Evolutionary conservation across 2,113 vertebrate species (phyloP).

Genomic region (Suncus etruscus): DNA sequence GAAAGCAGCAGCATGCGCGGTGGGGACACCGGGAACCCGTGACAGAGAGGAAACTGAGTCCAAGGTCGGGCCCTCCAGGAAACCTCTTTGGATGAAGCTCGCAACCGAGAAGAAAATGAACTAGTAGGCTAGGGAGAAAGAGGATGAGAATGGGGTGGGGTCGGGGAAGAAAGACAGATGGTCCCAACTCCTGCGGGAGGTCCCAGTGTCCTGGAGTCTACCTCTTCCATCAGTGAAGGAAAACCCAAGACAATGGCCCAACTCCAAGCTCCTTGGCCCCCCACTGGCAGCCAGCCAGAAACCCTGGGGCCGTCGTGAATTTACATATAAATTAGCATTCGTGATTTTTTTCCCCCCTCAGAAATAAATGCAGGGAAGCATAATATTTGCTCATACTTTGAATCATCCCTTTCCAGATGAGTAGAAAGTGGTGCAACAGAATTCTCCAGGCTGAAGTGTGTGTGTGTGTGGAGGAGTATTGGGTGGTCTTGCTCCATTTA

Average conservation of each 20-base stretch:
- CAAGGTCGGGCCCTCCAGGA: background rate
- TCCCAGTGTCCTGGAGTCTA: background rate
- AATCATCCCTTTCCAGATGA: slow-evolving; percentile 52
- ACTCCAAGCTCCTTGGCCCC: slow-evolving; percentile 55
- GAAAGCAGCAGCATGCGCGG: background rate
- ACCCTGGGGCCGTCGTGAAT: slow-evolving; percentile 75
- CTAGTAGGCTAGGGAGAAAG: background rate
- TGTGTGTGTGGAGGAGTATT: background rate
- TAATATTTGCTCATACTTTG: slow-evolving; percentile 80
- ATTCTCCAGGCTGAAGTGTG: background rate
- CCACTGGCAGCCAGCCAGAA: slow-evolving; percentile 72
- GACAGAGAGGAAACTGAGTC: slow-evolving; percentile 42
- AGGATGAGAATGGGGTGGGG: background rate
- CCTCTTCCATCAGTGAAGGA: background rate
- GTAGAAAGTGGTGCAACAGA: slow-evolving; percentile 19
- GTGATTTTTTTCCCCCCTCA: slow-evolving; percentile 69
- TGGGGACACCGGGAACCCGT: background rate
- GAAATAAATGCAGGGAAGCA: slow-evolving; percentile 80
- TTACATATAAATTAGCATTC: slow-evolving; percentile 84
- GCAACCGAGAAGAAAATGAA: slow-evolving; percentile 7
- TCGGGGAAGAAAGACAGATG: background rate
- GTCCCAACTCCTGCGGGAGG: background rate
- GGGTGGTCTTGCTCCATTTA: background rate
- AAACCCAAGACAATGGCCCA: slow-evolving; percentile 58
- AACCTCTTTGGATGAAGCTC: background rate